Conservation (phyloP, 2,888 invertebrate genomes). For the Saturnia japonica region DNA sequence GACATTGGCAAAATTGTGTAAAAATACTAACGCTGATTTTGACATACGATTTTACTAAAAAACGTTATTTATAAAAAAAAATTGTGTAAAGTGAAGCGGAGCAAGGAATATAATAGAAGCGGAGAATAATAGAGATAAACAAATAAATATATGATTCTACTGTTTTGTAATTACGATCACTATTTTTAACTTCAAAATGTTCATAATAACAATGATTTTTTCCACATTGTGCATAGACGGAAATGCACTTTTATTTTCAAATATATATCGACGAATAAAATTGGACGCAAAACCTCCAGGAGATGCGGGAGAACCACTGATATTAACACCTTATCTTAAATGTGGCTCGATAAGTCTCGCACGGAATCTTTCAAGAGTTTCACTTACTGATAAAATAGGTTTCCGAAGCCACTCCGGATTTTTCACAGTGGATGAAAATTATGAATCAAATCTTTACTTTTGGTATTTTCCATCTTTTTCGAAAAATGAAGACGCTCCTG, state of each 20-base stretch:
- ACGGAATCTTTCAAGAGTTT: constrained; percentile 61
- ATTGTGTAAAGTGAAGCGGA: background rate
- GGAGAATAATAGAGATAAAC: too few relatives aligned
- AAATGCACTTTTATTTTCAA: constrained; percentile 45
- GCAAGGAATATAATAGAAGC: too few relatives aligned
- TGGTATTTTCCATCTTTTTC: constrained; percentile 84
- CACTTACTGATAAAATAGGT: constrained; percentile 58
- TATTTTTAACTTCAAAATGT: background rate
- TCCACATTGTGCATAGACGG: constrained; percentile 7
- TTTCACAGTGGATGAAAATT: constrained; percentile 82
- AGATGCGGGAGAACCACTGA: constrained; percentile 70
- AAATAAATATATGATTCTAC: too few relatives aligned
- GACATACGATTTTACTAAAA: background rate
- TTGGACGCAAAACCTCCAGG: constrained; percentile 40
- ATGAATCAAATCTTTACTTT: constrained; percentile 83
- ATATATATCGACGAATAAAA: constrained; percentile 63
- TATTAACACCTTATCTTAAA: constrained; percentile 82
- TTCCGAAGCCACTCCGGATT: constrained; percentile 83
- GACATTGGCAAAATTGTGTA: too few relatives aligned
- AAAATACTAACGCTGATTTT: background rate
- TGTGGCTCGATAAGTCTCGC: constrained; percentile 74
- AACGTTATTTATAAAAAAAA: background rate
- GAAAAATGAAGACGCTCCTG: constrained; percentile 64
- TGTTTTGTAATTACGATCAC: too few relatives aligned
- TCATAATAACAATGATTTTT: background rate